Evolutionary conservation across 1,140 invertebrate genomes (phyloP), one percentile per base, ranked within the genome.

Genomic region (Hyles euphorbiae): DNA sequence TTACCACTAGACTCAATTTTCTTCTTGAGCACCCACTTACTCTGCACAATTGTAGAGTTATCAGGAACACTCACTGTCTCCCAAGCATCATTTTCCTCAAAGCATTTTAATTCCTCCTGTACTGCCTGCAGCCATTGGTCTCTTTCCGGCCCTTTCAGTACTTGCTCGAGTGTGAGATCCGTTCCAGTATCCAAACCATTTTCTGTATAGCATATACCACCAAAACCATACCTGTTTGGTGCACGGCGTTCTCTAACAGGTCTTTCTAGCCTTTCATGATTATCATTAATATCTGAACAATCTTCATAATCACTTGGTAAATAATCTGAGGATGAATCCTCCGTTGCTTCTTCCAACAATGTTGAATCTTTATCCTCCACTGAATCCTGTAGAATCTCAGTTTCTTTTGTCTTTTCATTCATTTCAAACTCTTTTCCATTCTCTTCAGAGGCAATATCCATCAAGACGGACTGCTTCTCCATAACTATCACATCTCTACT

Each of bases 401-500:
- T n/a, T n/a, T n/a, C n/a, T n/a, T n/a, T n/a, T n/a, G n/a, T n/a
- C n/a, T n/a, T n/a, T n/a, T n/a, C n/a, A n/a, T n/a, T n/a, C n/a
- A n/a, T n/a, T n/a, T 56, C 53, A 57, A 33, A 60, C 50, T 62
- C 58, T 9, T 58, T 49, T 43, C 9, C 8, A 44, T 53, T 49
- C 44, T 58, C 47, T 56, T 51, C 51, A 56, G 52, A 59, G 3
- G 32, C 43, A 54, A 60, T 46, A 33, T 61, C 51, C 44, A 32
- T 61, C 56, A 65, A 51, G 5, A 49, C 11, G 36, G 11, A 59
- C 34, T 64, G 47, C 54, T 61, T 70, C 45, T 61, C 62, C 50
- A 68, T 56, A 3, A 64, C 56, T 6, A 68, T 52, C 9, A 68
- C 62, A 56, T 68, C 66, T 48, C 66, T 64, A 34, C 66, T 68